Percentiles rank a stretch among this genome's conserved stretches.
phyloP scores from a whole-genome alignment of 2,797 vertebrate species.

The Poecilia velifera region DNA sequence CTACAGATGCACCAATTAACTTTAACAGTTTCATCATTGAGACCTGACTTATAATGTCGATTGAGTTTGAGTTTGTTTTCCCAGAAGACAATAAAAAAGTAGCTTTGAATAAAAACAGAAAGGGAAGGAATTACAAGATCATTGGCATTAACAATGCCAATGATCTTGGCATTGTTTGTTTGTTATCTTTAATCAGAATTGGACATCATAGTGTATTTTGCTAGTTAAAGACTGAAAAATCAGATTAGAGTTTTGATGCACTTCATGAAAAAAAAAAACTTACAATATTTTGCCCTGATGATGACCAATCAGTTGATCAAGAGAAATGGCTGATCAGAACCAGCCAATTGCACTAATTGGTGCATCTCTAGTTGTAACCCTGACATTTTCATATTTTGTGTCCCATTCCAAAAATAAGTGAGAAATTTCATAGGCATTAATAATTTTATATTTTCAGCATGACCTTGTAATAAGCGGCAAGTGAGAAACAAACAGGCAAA shows the following conservation, averaged over 20 bases:
- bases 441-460: neutral
- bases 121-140: neutral
- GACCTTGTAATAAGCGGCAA: neutral
- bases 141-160: neutral
- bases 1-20: neutral
- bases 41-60: neutral
- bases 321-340: neutral
- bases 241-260: neutral
- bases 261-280: neutral
- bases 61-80: neutral
- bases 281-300: neutral
- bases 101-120: neutral
- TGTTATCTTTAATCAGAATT: neutral
- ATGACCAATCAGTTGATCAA: neutral
- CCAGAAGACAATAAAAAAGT: neutral
- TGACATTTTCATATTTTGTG: neutral
- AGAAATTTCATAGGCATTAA: constrained; percentile 6
- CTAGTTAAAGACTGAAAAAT: neutral
- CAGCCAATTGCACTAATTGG: neutral
- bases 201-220: neutral
- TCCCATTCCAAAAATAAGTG: constrained; percentile 16
- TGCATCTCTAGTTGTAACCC: neutral
- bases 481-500: constrained; percentile 18
- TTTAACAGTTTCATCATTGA: neutral
- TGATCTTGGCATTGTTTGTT: too few species aligned